These are phyloP conservation scores for Pholis gunnellus DNA, from an alignment of 2,113 vertebrate genomes.

Conservation along the genomic window DNA sequence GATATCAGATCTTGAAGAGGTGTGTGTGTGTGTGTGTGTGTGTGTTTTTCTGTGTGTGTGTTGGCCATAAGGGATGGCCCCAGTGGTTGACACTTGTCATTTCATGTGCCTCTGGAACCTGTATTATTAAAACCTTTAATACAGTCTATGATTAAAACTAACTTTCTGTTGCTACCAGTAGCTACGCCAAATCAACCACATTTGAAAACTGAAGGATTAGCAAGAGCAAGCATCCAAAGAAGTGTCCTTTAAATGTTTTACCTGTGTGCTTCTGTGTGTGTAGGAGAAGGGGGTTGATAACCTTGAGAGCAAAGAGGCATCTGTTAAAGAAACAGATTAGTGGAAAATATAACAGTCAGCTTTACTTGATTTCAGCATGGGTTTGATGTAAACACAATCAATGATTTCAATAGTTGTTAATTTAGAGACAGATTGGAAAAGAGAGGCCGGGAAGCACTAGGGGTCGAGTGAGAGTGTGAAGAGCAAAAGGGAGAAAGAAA, in stretches of 20 bases:
- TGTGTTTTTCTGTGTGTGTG: background rate
- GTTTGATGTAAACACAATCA: too few species aligned
- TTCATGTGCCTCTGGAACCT: background rate
- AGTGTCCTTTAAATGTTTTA: background rate
- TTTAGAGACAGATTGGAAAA: conserved; percentile 21
- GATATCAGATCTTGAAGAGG: conserved; percentile 7
- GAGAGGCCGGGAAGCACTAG: background rate
- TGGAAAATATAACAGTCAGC: conserved; percentile 14
- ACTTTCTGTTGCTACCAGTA: background rate
- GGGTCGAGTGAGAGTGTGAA: background rate
- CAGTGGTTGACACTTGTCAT: background rate
- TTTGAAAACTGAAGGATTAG: background rate
- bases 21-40: background rate
- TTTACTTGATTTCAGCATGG: background rate
- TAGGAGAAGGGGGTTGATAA: background rate
- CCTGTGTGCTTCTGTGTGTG: background rate
- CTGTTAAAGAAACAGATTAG: conserved; percentile 3
- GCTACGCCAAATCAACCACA: background rate
- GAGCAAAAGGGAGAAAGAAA: background rate
- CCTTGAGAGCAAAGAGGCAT: background rate
- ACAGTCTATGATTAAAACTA: background rate
- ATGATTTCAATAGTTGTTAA: conserved; percentile 18
- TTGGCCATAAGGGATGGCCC: background rate
- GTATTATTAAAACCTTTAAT: background rate
- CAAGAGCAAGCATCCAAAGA: too few species aligned